A percentile compares a stretch with the other conserved stretches of the same genome.
Evolutionary conservation across 2,797 vertebrate species (phyloP).

Genomic region (Lemur catta): DNA sequence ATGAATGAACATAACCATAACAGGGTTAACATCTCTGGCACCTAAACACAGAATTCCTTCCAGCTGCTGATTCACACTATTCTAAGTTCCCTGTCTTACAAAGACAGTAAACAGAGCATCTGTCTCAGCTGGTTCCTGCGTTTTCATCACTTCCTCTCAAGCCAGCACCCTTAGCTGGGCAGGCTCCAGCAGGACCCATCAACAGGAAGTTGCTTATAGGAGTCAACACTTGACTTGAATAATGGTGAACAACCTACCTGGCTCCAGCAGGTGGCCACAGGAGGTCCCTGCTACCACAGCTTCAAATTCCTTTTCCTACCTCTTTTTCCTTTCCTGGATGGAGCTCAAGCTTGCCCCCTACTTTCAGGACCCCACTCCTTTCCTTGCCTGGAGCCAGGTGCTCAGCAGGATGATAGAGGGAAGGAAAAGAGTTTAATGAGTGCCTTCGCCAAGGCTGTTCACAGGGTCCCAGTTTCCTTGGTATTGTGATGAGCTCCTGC

Average conservation of each 20-base stretch:
- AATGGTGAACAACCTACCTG: not conserved
- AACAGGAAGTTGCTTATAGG: not conserved
- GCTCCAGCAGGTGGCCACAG: not conserved
- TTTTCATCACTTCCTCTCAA: slow-evolving; percentile 44
- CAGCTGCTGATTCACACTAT: slow-evolving; percentile 29
- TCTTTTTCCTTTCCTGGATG: not conserved
- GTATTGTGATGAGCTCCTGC: not conserved
- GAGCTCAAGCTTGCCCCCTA: not conserved
- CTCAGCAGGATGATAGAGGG: not conserved
- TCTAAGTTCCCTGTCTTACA: not conserved
- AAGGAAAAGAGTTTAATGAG: not conserved
- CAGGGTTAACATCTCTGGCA: not conserved
- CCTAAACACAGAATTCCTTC: not conserved
- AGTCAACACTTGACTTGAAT: not conserved
- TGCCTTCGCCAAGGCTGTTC: not conserved
- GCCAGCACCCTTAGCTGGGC: not conserved
- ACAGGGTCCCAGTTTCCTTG: not conserved
- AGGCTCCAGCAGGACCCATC: not conserved
- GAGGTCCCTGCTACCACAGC: not conserved
- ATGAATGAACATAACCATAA: not conserved
- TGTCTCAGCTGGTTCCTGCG: slow-evolving; percentile 35
- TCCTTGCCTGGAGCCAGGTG: not conserved
- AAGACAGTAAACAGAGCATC: slow-evolving; percentile 27
- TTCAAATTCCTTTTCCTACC: not conserved
- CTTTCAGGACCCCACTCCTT: not conserved